A percentile compares a stretch with the other conserved stretches of the same genome.
These are phyloP conservation scores for Athalia cordata DNA, from an alignment of 2,888 invertebrate species.

Conservation along the genomic window DNA sequence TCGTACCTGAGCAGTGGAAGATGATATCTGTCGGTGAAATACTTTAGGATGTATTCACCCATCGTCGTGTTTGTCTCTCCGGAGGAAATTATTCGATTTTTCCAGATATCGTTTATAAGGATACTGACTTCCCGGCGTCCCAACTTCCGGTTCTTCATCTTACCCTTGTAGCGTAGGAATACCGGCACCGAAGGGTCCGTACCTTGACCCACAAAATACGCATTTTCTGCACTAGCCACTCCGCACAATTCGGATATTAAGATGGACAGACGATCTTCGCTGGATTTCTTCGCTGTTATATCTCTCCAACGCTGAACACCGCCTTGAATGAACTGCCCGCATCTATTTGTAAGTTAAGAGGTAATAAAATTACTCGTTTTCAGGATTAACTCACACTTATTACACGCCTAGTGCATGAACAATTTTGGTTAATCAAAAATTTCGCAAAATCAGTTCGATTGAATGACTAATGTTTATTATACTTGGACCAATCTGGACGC, in stretches of 20 bases:
- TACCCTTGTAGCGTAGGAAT: constrained; percentile 74
- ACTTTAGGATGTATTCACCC: constrained; percentile 74
- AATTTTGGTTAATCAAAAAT: neutral
- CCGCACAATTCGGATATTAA: constrained; percentile 75
- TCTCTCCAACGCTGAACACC: constrained; percentile 76
- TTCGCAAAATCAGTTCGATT: neutral
- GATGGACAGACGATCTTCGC: constrained; percentile 73
- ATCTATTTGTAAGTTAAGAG: constrained; percentile 63
- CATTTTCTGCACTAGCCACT: constrained; percentile 74
- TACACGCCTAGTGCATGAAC: neutral
- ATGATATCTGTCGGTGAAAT: constrained; percentile 75
- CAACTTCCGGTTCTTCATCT: constrained; percentile 75
- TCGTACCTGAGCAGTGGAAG: constrained; percentile 75
- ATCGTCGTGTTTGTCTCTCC: constrained; percentile 64
- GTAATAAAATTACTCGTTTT: too few species aligned
- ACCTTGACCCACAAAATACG: constrained; percentile 76
- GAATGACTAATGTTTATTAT: constrained; percentile 8
- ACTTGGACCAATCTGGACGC: constrained; percentile 73
- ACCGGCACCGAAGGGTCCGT: constrained; percentile 73
- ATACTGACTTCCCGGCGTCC: constrained; percentile 75
- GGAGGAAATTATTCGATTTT: constrained; percentile 65
- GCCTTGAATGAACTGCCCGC: constrained; percentile 75
- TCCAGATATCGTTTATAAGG: constrained; percentile 75
- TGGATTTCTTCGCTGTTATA: constrained; percentile 72
- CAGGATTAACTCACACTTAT: too few species aligned